phyloP scores from a whole-genome alignment of 2,113 vertebrate species.

The Chionis minor region DNA sequence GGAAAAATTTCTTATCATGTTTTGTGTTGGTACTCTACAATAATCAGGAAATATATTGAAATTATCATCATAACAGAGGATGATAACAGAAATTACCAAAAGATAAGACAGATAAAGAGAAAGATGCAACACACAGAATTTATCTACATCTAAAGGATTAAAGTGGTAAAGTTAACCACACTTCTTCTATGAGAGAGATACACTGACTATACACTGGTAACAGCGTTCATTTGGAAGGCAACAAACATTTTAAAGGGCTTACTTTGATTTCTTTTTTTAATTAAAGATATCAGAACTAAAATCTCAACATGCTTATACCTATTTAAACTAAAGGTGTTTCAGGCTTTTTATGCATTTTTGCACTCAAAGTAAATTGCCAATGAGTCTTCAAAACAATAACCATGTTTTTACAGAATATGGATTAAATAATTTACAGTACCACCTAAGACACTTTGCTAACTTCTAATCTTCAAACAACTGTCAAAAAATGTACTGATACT shows the following conservation, averaged over 20 bases:
- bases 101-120: neutral
- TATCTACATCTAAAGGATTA: neutral
- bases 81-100: neutral
- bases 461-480: neutral
- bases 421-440: slow-evolving; percentile 50
- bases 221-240: neutral
- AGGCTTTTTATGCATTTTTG: neutral
- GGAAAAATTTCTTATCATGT: neutral
- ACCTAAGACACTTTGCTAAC: neutral
- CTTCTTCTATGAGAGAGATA: neutral
- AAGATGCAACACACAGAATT: neutral
- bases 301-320: neutral
- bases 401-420: neutral
- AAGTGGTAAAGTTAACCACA: neutral
- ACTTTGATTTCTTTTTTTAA: neutral
- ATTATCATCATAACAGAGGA: neutral
- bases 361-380: slow-evolving; percentile 3
- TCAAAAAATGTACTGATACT: neutral
- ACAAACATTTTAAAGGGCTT: neutral
- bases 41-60: neutral
- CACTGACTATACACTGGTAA: neutral
- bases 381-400: slow-evolving; percentile 15
- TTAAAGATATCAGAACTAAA: neutral
- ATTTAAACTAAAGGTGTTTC: neutral
- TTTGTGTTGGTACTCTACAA: neutral